Evolutionary conservation across 2,888 invertebrate genomes (phyloP).

Genomic region (Timema podura): DNA sequence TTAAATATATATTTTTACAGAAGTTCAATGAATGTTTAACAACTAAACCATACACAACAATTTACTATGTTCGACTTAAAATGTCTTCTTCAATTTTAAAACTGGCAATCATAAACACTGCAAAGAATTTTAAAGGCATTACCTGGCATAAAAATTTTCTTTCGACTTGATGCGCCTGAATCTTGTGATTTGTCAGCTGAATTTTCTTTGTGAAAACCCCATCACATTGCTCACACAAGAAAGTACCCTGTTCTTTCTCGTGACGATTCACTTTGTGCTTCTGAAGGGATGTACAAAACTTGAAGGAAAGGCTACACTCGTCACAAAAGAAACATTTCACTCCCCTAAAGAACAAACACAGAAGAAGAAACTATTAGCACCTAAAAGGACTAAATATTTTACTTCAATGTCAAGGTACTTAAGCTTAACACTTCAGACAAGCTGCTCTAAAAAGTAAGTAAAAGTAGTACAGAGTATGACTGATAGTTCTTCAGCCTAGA

Average conservation of each 20-base stretch:
- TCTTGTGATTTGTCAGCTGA: slow-evolving; percentile 31
- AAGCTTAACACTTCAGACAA: no score
- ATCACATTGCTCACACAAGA: slow-evolving; percentile 28
- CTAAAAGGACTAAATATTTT: no score
- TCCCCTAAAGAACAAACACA: slow-evolving; percentile 21
- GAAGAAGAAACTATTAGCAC: no score
- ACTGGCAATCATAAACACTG: not conserved
- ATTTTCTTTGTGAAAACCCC: slow-evolving; percentile 30
- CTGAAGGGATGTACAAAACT: slow-evolving; percentile 31
- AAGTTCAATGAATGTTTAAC: no score
- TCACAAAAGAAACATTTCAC: slow-evolving; percentile 32
- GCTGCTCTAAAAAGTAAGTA: no score
- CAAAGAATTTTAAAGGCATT: not conserved
- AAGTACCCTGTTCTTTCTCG: slow-evolving; percentile 26
- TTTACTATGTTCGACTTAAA: no score
- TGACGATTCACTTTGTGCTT: slow-evolving; percentile 33
- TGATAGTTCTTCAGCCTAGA: no score
- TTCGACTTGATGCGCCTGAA: slow-evolving; percentile 29
- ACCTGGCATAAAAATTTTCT: slow-evolving; percentile 34
- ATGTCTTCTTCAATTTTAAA: not conserved
- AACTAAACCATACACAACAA: no score
- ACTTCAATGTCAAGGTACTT: no score
- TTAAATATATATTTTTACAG: no score
- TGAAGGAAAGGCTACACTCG: slow-evolving; percentile 31
- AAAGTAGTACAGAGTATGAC: no score